phyloP scores from a whole-genome alignment of 2,888 invertebrate genomes.

The Trichopoda pennipes region DNA sequence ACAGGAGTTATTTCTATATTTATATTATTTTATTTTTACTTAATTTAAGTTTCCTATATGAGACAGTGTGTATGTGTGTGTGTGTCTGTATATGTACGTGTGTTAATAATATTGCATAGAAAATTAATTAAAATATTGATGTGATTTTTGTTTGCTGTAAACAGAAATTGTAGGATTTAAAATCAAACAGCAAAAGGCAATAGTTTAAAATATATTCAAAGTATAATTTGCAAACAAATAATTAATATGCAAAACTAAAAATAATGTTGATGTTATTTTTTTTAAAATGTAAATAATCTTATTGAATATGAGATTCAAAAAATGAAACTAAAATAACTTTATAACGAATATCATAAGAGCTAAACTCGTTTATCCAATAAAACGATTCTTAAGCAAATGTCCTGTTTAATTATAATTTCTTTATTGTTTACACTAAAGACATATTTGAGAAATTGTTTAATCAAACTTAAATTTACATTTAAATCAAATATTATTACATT shows the following conservation, averaged over 20 bases:
- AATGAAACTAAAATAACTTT: too few species aligned
- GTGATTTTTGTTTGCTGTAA: constrained; percentile 60
- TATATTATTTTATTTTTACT: constrained; percentile 38
- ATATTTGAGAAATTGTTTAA: too few species aligned
- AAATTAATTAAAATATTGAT: constrained; percentile 68
- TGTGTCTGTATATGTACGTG: background rate
- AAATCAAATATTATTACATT: too few species aligned
- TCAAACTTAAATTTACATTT: too few species aligned
- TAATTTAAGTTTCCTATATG: background rate
- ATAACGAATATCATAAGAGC: too few species aligned
- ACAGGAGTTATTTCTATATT: constrained; percentile 10
- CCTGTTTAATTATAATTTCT: too few species aligned
- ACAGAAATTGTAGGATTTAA: constrained; percentile 35
- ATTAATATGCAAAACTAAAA: background rate
- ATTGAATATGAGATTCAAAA: background rate
- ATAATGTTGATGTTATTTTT: constrained; percentile 8
- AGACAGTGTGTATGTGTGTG: background rate
- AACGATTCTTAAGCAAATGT: too few species aligned
- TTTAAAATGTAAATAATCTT: constrained; percentile 17
- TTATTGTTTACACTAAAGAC: too few species aligned
- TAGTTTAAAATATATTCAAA: constrained; percentile 38
- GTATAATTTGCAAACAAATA: background rate
- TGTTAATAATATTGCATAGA: constrained; percentile 58
- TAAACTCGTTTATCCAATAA: too few species aligned
- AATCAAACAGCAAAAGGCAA: constrained; percentile 46